Base-by-base conservation (phyloP, 2,797 vertebrate species). In the Cetoscarus ocellatus region DNA sequence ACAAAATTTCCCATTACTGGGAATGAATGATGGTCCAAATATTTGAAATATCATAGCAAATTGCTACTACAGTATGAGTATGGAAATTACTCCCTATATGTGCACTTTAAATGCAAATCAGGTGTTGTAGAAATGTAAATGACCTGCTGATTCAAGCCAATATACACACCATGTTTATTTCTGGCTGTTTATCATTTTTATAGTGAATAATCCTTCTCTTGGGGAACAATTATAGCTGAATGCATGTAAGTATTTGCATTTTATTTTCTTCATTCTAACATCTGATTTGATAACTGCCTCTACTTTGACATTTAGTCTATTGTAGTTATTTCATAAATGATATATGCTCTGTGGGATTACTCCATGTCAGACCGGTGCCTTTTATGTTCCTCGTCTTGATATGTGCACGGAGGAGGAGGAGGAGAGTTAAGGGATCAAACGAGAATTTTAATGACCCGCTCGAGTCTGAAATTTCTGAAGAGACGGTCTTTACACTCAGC, bases 371-470 rank as follows among this genome's bases (percentile, higher is more conserved):
- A 79, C 79, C 75, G 73, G 64, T 75, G 75, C 65, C 89, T 88
- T 90, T 90, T 86, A 82, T 79, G 80, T 71, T 81, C 57, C n/a
- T 48, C 54, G 27, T 85, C 75, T 86, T 3, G 84, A 84, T 83
- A 83, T 79, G 68, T 76, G 63, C 87, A 71, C 39, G 61, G 66
- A 76, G 58, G 73, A 87, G 80, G 73, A 84, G 83, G 77, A 80
- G 82, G 51, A 36, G 84, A 82, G 82, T 81, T 77, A 73, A 82
- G 76, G 79, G 82, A 91, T 93, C 87, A 93, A 91, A 93, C 75
- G 72, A 66, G 82, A 84, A 90, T 91, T 85, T 91, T 91, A 91
- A 91, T 88, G 80, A 90, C 71, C 86, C 68, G 79, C 77, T 53
- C 55, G 73, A 70, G 77, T 82, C 78, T 51, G 70, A 80, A 64